Percentiles rank a stretch among this genome's conserved stretches.
Conservation (phyloP, 2,113 vertebrate genomes). For the Pollimyrus isidori region DNA sequence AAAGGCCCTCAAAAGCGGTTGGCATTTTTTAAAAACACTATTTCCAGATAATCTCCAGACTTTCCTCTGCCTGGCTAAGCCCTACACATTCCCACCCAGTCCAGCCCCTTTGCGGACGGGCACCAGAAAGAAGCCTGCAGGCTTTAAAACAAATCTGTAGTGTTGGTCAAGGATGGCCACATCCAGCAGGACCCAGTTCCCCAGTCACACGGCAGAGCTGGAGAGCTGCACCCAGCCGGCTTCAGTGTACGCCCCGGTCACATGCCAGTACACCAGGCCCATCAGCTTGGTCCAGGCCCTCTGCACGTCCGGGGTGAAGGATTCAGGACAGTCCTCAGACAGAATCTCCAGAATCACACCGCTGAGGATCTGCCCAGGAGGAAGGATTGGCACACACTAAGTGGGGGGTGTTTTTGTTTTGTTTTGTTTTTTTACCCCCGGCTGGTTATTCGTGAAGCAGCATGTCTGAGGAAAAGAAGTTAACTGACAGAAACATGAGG, state of each 20-base stretch:
- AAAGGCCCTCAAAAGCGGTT: background rate
- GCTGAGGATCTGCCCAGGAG: slow-evolving; percentile 70
- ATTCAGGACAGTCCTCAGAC: slow-evolving; percentile 75
- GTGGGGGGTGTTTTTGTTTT: background rate
- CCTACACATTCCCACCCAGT: background rate
- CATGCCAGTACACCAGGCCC: slow-evolving; percentile 78
- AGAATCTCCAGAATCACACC: slow-evolving; percentile 86
- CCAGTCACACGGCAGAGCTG: slow-evolving; percentile 77
- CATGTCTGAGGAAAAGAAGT: background rate
- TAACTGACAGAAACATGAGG: background rate
- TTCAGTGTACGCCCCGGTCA: slow-evolving; percentile 88
- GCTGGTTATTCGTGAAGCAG: background rate
- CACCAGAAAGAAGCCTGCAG: background rate
- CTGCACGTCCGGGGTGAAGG: slow-evolving; percentile 79
- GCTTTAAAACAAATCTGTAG: background rate
- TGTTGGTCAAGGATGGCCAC: slow-evolving; percentile 52
- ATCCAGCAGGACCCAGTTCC: slow-evolving; percentile 35
- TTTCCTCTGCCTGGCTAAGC: background rate
- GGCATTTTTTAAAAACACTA: slow-evolving; percentile 30
- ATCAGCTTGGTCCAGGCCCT: slow-evolving; percentile 86
- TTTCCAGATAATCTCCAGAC: background rate
- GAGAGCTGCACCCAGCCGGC: slow-evolving; percentile 92
- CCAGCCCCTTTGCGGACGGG: background rate
- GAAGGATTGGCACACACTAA: slow-evolving; percentile 1
- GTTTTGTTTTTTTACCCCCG: background rate